These are phyloP conservation scores for Saccopteryx leptura DNA, from an alignment of 2,113 vertebrate species.

Conservation along the genomic window DNA sequence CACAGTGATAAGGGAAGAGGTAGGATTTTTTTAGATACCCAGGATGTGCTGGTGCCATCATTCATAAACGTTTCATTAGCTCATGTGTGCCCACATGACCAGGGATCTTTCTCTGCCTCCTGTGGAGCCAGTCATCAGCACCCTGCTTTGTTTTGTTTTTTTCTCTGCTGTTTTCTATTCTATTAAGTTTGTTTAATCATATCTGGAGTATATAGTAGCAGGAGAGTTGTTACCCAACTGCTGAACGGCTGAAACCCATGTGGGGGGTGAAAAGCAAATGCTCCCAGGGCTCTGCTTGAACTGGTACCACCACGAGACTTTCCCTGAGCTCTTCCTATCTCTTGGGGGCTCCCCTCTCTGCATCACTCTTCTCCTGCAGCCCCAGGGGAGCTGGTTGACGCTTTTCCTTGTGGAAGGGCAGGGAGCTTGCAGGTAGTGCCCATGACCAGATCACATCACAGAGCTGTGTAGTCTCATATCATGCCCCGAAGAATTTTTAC, in stretches of 20 bases:
- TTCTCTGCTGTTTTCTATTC: neutral
- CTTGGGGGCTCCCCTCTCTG: neutral
- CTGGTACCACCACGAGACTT: neutral
- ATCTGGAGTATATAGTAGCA: neutral
- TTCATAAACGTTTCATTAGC: neutral
- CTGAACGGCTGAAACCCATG: neutral
- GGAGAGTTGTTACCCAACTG: neutral
- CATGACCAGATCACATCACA: slow-evolving; percentile 12
- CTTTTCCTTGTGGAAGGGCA: neutral
- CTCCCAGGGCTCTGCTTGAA: neutral
- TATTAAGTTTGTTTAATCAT: neutral
- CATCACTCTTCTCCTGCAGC: too few relatives aligned
- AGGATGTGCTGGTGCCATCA: neutral
- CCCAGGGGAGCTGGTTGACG: neutral
- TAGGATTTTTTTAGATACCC: neutral
- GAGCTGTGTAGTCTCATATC: slow-evolving; percentile 65
- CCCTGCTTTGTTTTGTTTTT: too few relatives aligned
- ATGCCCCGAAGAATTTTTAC: slow-evolving; percentile 74
- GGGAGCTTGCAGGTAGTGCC: neutral
- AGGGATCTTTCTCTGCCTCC: slow-evolving; percentile 38
- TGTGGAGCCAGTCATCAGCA: neutral
- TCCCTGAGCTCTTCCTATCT: neutral
- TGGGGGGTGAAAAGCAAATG: neutral
- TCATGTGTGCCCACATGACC: neutral
- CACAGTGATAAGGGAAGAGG: neutral